Conservation (phyloP, 2,113 vertebrate genomes). For the Vicugna pacos region DNA sequence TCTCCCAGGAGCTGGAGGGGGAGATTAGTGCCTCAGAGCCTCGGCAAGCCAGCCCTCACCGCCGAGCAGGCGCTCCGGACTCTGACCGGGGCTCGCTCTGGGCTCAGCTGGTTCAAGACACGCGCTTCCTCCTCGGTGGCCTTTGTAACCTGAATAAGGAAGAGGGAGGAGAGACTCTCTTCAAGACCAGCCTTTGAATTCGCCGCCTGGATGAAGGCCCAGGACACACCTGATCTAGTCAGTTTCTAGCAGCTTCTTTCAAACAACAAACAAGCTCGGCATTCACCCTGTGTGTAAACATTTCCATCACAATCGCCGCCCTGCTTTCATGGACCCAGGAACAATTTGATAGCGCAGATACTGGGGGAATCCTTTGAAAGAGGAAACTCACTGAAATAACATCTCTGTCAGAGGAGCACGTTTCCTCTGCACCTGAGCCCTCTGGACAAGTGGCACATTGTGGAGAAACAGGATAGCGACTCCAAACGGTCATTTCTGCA, state of each 20-base stretch:
- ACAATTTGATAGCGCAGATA: conserved; percentile 56
- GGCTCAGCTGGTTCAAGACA: not conserved
- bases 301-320: conserved; percentile 66
- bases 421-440: conserved; percentile 1
- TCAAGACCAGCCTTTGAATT: conserved; percentile 75
- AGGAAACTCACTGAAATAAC: conserved; percentile 70
- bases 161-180: conserved; percentile 64
- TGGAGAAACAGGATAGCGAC: conserved; percentile 65
- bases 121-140: conserved; percentile 68
- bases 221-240: conserved; percentile 77
- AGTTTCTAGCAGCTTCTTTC: conserved; percentile 69
- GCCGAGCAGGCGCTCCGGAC: not conserved
- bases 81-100: not conserved
- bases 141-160: conserved; percentile 81
- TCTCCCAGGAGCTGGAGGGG: conserved; percentile 61
- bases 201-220: conserved; percentile 65
- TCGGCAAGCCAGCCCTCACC: not conserved
- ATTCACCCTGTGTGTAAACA: conserved; percentile 78
- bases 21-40: not conserved
- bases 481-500: conserved; percentile 70
- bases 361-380: conserved; percentile 72
- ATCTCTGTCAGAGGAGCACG: conserved; percentile 50
- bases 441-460: not conserved
- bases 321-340: conserved; percentile 69
- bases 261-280: conserved; percentile 76